Base-by-base conservation (phyloP, 2,888 invertebrate genomes). In the Dolomedes plantarius region DNA sequence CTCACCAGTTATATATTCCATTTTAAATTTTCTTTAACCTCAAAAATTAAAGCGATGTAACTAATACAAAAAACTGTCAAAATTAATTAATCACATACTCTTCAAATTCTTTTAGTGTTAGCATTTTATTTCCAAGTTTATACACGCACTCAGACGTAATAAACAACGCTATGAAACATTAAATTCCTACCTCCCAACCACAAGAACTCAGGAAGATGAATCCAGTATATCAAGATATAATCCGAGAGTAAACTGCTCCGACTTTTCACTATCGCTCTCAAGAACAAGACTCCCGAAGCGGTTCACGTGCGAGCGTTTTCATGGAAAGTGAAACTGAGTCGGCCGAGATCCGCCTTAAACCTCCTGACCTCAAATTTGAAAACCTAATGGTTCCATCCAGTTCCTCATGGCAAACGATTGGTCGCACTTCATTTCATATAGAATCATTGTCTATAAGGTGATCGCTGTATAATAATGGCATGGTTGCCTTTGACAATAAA, bases 351-450 rank as follows among this genome's bases (percentile, higher is more conserved):
- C 36, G 67, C 67, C 67, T 67, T 36, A 19, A 67, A 36, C 36
- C 67, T 67, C 32, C 36, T 67, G 67, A 67, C 67, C 67, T 23
- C 67, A 67, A 67, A 67, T 67, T 67, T 36, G 19, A 29, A 36
- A 36, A 32, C 32, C 36, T 56, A 56, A 23, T 56, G 56, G 56
- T 56, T 16, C n/a, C 28, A 32, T 16, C 36, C 23, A 67, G 67
- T 67, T 67, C 67, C 67, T 67, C 67, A 32, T 67, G 31, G 67
- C 67, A 28, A 32, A 36, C n/a, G 36, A 67, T 32, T 67, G 36
- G 67, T 67, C 19, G 67, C 67, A 67, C 67, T 67, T 67, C 32
- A 32, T 67, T 67, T 67, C 19, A 56, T 56, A 2, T 23, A 23
- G 23, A 23, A 23, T 11, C 23, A 56, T 56, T 56, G 56, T 56